Evolutionary conservation across 2,888 invertebrate genomes (phyloP).

Genomic region (Epicampocera succincta): DNA sequence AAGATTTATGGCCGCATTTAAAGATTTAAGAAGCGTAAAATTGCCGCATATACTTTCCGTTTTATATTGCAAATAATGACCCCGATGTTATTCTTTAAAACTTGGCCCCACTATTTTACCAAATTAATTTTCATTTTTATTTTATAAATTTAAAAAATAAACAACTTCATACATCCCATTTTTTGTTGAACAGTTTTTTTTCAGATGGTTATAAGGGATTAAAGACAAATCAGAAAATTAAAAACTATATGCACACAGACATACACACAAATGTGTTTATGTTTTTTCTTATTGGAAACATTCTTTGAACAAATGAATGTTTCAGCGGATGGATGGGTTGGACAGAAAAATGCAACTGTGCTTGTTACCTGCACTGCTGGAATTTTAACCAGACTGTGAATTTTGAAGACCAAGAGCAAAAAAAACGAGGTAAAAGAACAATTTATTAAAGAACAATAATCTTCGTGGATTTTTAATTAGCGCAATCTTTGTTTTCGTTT

Average conservation of each 20-base stretch:
- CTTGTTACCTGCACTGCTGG: slow-evolving; percentile 61
- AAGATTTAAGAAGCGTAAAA: too few relatives aligned
- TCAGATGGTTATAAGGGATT: slow-evolving; percentile 37
- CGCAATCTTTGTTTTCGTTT: slow-evolving; percentile 81
- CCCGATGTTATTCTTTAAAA: too few relatives aligned
- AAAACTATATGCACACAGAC: background rate
- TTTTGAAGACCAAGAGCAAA: slow-evolving; percentile 29
- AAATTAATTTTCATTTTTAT: too few relatives aligned
- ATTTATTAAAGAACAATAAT: slow-evolving; percentile 57
- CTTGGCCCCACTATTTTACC: too few relatives aligned
- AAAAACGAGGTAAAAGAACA: slow-evolving; percentile 54
- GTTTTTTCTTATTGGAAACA: slow-evolving; percentile 28
- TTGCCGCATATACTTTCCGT: too few relatives aligned
- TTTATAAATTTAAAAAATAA: too few relatives aligned
- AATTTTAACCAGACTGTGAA: slow-evolving; percentile 70
- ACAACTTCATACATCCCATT: too few relatives aligned
- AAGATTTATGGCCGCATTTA: too few relatives aligned
- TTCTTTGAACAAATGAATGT: slow-evolving; percentile 73
- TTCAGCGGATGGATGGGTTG: slow-evolving; percentile 73
- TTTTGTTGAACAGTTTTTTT: background rate
- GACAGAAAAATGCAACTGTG: slow-evolving; percentile 66
- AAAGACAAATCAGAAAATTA: slow-evolving; percentile 38
- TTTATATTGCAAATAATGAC: too few relatives aligned
- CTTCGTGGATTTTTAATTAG: slow-evolving; percentile 81
- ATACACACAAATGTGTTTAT: background rate